Evolutionary conservation across 2,113 vertebrate species (phyloP).

Genomic region (Microcebus ravelobensis): DNA sequence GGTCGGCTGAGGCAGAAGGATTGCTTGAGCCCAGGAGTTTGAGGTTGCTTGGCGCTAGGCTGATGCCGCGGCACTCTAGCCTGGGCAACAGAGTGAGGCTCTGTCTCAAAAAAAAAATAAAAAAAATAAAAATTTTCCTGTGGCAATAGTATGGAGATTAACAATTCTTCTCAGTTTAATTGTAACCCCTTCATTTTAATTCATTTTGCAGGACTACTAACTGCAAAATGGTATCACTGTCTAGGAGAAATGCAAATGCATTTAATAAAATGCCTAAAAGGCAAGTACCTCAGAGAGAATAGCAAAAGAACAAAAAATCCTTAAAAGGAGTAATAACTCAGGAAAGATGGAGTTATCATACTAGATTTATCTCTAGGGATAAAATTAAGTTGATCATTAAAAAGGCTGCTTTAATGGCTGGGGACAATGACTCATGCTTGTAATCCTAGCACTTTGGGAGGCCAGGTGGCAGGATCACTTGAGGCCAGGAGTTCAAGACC

Average conservation of each 20-base stretch:
- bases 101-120: too few relatives aligned
- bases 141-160: constrained; percentile 39
- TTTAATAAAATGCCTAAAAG: constrained; percentile 34
- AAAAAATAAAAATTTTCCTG: not conserved
- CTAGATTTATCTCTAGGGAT: not conserved
- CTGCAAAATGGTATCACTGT: not conserved
- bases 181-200: constrained; percentile 35
- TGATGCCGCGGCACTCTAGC: too few relatives aligned
- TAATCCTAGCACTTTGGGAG: too few relatives aligned
- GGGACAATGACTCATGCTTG: too few relatives aligned
- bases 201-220: not conserved
- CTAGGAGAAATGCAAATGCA: constrained; percentile 30
- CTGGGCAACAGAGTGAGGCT: too few relatives aligned
- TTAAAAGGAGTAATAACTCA: not conserved
- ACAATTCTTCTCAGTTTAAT: constrained; percentile 46
- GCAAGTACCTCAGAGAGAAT: not conserved
- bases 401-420: not conserved
- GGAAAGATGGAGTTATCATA: not conserved
- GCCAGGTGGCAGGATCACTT: too few relatives aligned
- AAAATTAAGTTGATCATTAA: constrained; percentile 27
- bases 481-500: too few relatives aligned
- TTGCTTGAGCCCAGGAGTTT: too few relatives aligned
- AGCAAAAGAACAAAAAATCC: constrained; percentile 2
- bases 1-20: too few relatives aligned
- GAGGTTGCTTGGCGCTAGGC: too few relatives aligned